A percentile compares a stretch with the other conserved stretches of the same genome.
phyloP scores from a whole-genome alignment of 2,888 invertebrate genomes.

The Zonitis immaculata region DNA sequence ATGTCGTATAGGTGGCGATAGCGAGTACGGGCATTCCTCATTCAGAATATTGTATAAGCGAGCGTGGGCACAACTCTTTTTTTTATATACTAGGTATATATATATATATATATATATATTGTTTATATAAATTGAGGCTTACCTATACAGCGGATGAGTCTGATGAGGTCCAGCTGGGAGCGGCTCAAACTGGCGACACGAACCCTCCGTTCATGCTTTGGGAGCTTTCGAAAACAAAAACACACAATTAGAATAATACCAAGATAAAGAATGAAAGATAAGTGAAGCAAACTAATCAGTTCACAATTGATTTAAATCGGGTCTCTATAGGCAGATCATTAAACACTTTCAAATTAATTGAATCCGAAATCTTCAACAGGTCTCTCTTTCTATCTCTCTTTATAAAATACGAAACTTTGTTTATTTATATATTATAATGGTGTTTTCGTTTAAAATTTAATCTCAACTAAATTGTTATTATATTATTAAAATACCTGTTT shows the following conservation, averaged over 20 bases:
- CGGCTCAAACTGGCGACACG: slow-evolving; percentile 69
- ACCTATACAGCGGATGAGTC: slow-evolving; percentile 35
- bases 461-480: not conserved
- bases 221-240: slow-evolving; percentile 51
- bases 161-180: slow-evolving; percentile 45
- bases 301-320: slow-evolving; percentile 1
- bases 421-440: not conserved
- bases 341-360: slow-evolving; percentile 9
- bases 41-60: slow-evolving; percentile 33
- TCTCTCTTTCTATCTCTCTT: too few species aligned
- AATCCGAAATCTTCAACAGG: not conserved
- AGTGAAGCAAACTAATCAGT: not conserved
- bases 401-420: too few species aligned
- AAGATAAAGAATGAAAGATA: slow-evolving; percentile 5
- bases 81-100: not conserved
- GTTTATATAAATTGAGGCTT: slow-evolving; percentile 25
- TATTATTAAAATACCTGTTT: not conserved
- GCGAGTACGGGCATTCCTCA: slow-evolving; percentile 46
- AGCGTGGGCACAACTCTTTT: slow-evolving; percentile 31
- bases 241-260: slow-evolving; percentile 18
- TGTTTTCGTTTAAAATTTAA: not conserved
- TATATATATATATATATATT: not conserved
- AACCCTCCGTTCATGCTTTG: slow-evolving; percentile 68
- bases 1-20: slow-evolving; percentile 58
- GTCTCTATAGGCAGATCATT: not conserved